These are phyloP conservation scores for Epinephelus lanceolatus DNA, from an alignment of 2,113 vertebrate species.

Conservation along the genomic window DNA sequence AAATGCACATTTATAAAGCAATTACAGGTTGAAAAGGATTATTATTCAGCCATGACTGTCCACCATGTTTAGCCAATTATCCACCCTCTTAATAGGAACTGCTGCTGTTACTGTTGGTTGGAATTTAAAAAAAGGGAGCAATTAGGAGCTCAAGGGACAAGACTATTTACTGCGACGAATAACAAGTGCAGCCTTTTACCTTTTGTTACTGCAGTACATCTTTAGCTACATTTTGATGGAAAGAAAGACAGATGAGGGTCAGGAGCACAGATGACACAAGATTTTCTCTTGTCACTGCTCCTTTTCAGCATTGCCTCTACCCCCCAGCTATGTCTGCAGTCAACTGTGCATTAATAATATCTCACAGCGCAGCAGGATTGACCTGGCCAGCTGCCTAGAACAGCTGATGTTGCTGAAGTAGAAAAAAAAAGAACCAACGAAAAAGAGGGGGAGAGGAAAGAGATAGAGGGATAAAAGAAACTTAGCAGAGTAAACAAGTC, in stretches of 20 bases:
- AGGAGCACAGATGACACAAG: slow-evolving; percentile 6
- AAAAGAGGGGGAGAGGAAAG: background rate
- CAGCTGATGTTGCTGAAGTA: slow-evolving; percentile 60
- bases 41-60: slow-evolving; percentile 29
- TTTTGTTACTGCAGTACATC: background rate
- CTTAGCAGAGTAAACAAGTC: slow-evolving; percentile 21
- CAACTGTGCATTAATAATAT: slow-evolving; percentile 74
- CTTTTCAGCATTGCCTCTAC: slow-evolving; percentile 25
- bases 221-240: background rate
- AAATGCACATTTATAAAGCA: background rate
- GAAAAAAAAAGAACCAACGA: background rate
- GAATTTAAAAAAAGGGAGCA: background rate
- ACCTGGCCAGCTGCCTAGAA: slow-evolving; percentile 65
- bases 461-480: slow-evolving; percentile 20
- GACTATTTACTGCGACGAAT: background rate
- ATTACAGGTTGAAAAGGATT: slow-evolving; percentile 8
- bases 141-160: slow-evolving; percentile 25
- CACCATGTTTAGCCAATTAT: slow-evolving; percentile 24
- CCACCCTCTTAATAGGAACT: background rate
- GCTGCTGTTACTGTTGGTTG: background rate
- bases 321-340: slow-evolving; percentile 50
- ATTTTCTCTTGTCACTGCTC: slow-evolving; percentile 27
- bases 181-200: slow-evolving; percentile 1
- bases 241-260: background rate
- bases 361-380: slow-evolving; percentile 58